Percentiles rank a stretch among this genome's conserved stretches.
These are phyloP conservation scores for Achroia grisella DNA, from an alignment of 1,140 invertebrate species.

Conservation along the genomic window DNA sequence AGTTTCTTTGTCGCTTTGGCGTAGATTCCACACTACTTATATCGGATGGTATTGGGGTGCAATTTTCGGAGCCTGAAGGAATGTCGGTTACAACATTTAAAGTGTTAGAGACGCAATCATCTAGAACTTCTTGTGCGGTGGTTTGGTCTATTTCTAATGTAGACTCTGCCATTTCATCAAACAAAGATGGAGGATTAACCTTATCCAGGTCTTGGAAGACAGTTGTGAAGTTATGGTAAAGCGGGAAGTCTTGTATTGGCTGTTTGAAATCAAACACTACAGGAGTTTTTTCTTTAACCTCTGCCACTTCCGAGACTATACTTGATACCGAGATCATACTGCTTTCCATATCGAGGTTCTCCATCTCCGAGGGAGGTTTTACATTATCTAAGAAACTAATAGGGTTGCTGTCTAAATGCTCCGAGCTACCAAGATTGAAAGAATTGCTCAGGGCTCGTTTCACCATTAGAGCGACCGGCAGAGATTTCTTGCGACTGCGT, in stretches of 20 bases:
- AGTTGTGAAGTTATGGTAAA: constrained; percentile 68
- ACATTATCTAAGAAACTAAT: constrained; percentile 81
- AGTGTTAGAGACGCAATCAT: constrained; percentile 71
- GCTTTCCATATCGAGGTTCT: constrained; percentile 85
- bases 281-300: constrained; percentile 61
- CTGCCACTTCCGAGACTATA: constrained; percentile 84
- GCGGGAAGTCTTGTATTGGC: constrained; percentile 61
- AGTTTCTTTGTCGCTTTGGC: constrained; percentile 75
- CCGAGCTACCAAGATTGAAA: constrained; percentile 75
- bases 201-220: constrained; percentile 83
- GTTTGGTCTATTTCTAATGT: constrained; percentile 74
- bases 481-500: constrained; percentile 76
- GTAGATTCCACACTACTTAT: constrained; percentile 82
- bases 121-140: constrained; percentile 69
- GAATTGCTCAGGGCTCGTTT: constrained; percentile 79
- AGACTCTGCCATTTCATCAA: constrained; percentile 85
- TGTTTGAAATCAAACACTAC: constrained; percentile 73
- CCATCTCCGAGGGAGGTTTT: constrained; percentile 88
- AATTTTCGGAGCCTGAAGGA: constrained; percentile 60
- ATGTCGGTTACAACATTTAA: constrained; percentile 65
- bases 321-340: constrained; percentile 89
- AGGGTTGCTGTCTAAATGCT: constrained; percentile 75
- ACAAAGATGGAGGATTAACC: constrained; percentile 85
- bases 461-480: constrained; percentile 81
- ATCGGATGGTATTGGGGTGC: constrained; percentile 61